Base-by-base conservation (phyloP, 2,797 vertebrate genomes). In the Caiman crocodilus region DNA sequence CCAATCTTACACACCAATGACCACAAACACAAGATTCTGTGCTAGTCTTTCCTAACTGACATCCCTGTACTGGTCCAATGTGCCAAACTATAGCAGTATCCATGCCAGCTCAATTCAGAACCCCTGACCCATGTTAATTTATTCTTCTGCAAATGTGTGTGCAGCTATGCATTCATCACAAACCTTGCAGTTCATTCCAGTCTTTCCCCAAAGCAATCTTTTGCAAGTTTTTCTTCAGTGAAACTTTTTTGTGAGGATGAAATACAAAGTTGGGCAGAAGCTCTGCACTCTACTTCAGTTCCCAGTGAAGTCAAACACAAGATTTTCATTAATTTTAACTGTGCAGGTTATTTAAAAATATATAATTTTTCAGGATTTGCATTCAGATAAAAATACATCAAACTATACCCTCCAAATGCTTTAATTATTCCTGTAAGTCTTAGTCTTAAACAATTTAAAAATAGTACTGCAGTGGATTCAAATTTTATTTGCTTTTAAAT, bases 401-500 rank as follows among this genome's bases (percentile, higher is more conserved):
- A 35, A 76, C 1, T 0, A 1, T 23, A 67, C 89, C 56, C 5
- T 82, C 13, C 80, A 17, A 12, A 60, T 80, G 75, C 20, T 65
- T 67, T 25, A 35, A 4, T 71, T 76, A 57, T 84, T 84, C 8
- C 28, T 89, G 89, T 32, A 84, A 79, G 92, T 65, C 71, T 79
- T 26, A 88, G 73, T 61, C 6, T 7, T 88, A 81, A 88, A 84
- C 4, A 71, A 13, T 75, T 18, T 73, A 42, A 85, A 81, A 79
- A 16, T 63, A 3, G 1, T 15, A 69, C 59, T 63, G 2, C 21
- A 87, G n/a, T 10, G 3, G 50, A 77, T 76, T 84, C 18, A 69
- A 20, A 42, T 74, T 81, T 55, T 69, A n/a, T 73, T 73, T 88
- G 3, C 5, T 96, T 92, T 88, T n/a, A 85, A 73, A 81, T 93